Evolutionary conservation across 2,113 vertebrate genomes (phyloP).

Genomic region (Aepyceros melampus): DNA sequence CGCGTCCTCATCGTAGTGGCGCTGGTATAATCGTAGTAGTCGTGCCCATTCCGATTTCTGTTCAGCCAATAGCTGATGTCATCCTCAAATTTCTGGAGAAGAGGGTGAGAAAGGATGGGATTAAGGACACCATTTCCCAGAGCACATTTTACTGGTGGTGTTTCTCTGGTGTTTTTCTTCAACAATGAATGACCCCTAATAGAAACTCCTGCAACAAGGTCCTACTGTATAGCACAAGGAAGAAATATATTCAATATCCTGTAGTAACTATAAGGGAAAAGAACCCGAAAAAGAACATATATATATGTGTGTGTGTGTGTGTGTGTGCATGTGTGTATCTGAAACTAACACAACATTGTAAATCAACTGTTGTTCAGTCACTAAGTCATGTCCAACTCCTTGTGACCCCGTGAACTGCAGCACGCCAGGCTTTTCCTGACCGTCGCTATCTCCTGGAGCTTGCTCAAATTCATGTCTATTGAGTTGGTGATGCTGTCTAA

Average conservation of each 20-base stretch:
- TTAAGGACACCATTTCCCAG: background rate
- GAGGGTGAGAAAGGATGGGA: background rate
- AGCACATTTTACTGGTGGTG: background rate
- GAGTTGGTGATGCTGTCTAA: background rate
- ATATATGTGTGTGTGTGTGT: background rate
- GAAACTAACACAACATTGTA: background rate
- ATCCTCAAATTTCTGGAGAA: constrained; percentile 91
- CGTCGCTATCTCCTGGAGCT: background rate
- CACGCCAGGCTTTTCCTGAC: background rate
- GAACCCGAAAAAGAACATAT: background rate
- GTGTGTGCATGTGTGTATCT: too few species aligned
- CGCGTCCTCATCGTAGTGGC: constrained; percentile 93
- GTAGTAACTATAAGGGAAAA: background rate
- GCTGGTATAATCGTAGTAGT: constrained; percentile 88
- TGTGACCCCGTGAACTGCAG: background rate
- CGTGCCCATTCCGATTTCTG: constrained; percentile 79
- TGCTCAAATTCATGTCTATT: background rate
- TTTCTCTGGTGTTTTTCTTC: background rate
- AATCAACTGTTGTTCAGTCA: background rate
- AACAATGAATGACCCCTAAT: background rate
- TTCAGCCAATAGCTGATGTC: constrained; percentile 93
- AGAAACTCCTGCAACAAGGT: background rate
- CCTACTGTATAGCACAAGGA: background rate
- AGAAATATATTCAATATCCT: background rate
- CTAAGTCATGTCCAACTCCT: background rate